phyloP scores from a whole-genome alignment of 1,140 invertebrate genomes.

The Bathynomus jamesi region DNA sequence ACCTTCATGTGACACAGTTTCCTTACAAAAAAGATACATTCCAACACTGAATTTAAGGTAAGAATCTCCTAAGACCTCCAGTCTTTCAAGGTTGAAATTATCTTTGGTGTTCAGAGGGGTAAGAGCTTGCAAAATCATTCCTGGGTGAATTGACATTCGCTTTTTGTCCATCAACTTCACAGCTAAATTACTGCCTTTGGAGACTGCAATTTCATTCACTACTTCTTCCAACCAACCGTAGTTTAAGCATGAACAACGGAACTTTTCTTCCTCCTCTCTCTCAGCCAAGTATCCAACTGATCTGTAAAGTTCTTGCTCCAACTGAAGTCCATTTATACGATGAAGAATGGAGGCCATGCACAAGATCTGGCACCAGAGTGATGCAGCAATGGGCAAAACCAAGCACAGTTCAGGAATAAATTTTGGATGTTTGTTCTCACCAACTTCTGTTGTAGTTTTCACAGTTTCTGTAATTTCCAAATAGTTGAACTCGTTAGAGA shows the following conservation, averaged over 20 bases:
- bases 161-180: background rate
- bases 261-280: background rate
- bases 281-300: background rate
- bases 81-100: constrained; percentile 23
- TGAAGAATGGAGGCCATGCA: constrained; percentile 29
- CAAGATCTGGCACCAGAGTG: constrained; percentile 29
- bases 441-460: background rate
- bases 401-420: constrained; percentile 30
- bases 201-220: background rate
- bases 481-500: constrained; percentile 25
- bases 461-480: constrained; percentile 6
- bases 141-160: constrained; percentile 9
- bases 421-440: constrained; percentile 1
- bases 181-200: constrained; percentile 5
- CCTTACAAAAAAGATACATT: background rate
- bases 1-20: constrained; percentile 12
- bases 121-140: constrained; percentile 22
- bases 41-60: constrained; percentile 17
- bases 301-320: constrained; percentile 1
- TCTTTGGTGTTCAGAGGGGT: constrained; percentile 22
- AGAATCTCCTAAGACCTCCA: constrained; percentile 32
- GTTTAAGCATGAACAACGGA: too few species aligned
- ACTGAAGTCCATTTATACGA: constrained; percentile 27
- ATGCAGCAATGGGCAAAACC: constrained; percentile 22
- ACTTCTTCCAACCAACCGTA: constrained; percentile 8